Evolutionary conservation across 2,113 vertebrate species (phyloP).

Genomic region (Lynx canadensis): DNA sequence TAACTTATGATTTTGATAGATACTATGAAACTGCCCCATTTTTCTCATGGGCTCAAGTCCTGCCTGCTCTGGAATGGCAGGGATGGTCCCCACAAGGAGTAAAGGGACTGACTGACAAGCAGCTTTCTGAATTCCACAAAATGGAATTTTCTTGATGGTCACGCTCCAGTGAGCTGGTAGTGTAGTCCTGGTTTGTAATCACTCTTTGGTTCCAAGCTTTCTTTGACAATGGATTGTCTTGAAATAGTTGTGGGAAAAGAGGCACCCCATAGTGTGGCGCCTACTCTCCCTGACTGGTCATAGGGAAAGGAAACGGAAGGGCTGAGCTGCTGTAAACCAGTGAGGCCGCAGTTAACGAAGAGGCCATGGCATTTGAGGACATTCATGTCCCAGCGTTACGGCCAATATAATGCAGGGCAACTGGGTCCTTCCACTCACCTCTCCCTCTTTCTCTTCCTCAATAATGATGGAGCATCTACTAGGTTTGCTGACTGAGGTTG

Average conservation of each 20-base stretch:
- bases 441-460: neutral
- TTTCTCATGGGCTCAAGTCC: neutral
- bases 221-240: neutral
- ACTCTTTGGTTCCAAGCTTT: neutral
- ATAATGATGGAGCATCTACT: neutral
- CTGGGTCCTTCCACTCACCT: neutral
- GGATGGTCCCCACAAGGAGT: neutral
- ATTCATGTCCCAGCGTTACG: neutral
- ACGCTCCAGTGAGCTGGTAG: neutral
- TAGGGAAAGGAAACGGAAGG: neutral
- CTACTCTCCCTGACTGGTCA: neutral
- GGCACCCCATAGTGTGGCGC: neutral
- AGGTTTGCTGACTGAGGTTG: neutral
- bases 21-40: neutral
- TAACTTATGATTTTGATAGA: neutral
- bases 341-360: accelerated
- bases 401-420: neutral
- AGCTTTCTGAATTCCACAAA: neutral
- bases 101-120: too few relatives aligned
- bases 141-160: neutral
- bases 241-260: neutral
- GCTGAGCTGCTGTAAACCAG: neutral
- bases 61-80: neutral
- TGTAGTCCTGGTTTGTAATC: neutral
- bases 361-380: neutral